phyloP scores from a whole-genome alignment of 2,113 vertebrate genomes.

The Xiphophorus hellerii region DNA sequence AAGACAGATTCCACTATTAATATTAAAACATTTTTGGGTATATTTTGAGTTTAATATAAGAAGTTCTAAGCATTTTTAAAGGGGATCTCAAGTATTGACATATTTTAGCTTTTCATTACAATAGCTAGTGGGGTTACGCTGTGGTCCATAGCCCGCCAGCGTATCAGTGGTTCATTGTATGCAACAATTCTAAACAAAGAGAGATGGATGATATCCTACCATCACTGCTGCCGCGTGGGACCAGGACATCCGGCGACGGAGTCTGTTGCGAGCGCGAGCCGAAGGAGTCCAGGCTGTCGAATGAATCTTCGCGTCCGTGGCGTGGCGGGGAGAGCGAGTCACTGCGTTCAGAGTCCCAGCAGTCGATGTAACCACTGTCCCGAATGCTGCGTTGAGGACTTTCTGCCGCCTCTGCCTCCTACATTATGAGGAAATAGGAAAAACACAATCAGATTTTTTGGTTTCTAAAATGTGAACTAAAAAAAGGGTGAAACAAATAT shows the following conservation, averaged over 20 bases:
- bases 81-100: too few species aligned
- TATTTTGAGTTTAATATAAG: too few species aligned
- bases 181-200: neutral
- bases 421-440: neutral
- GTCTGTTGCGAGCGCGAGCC: conserved; percentile 95
- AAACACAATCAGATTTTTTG: neutral
- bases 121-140: too few species aligned
- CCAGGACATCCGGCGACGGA: conserved; percentile 93
- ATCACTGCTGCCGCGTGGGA: conserved; percentile 93
- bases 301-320: conserved; percentile 94
- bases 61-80: too few species aligned
- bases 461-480: neutral
- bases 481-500: neutral
- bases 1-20: too few species aligned
- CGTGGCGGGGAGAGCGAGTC: conserved; percentile 94
- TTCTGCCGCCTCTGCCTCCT: conserved; percentile 92
- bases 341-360: conserved; percentile 97
- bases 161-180: neutral
- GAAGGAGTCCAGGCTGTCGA: conserved; percentile 98
- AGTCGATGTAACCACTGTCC: conserved; percentile 97
- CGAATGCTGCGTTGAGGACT: conserved; percentile 92
- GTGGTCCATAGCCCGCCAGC: too few species aligned
- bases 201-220: conserved; percentile 73
- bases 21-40: too few species aligned
- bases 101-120: too few species aligned